These are phyloP conservation scores for Syrista parreyssii DNA, from an alignment of 2,888 invertebrate species.

Conservation along the genomic window DNA sequence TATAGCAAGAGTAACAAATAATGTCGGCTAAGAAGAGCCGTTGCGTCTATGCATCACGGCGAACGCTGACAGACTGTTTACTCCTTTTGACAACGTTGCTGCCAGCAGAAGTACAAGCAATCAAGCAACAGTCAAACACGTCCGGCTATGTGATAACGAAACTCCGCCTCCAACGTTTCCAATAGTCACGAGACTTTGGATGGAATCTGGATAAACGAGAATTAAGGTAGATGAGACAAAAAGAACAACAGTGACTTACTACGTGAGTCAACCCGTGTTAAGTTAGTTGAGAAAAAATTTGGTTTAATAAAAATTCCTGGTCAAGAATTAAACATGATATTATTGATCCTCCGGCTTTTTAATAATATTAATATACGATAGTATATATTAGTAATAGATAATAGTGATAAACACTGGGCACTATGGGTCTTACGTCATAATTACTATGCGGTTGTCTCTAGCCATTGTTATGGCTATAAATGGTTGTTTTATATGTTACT, in stretches of 20 bases:
- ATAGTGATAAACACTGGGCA: background rate
- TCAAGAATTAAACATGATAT: too few relatives aligned
- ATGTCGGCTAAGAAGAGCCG: background rate
- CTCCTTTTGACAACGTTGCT: slow-evolving; percentile 14
- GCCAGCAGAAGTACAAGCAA: background rate
- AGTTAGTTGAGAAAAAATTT: too few relatives aligned
- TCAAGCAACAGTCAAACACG: slow-evolving; percentile 23
- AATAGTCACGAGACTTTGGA: too few relatives aligned
- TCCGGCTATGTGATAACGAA: slow-evolving; percentile 21
- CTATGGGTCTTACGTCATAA: background rate
- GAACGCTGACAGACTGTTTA: slow-evolving; percentile 51
- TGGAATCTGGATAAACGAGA: too few relatives aligned
- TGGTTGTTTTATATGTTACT: background rate
- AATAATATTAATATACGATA: too few relatives aligned
- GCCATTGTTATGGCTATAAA: background rate
- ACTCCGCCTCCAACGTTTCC: slow-evolving; percentile 3
- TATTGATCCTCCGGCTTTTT: too few relatives aligned
- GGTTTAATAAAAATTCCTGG: too few relatives aligned
- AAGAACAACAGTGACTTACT: background rate
- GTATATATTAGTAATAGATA: background rate
- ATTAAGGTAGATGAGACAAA: too few relatives aligned
- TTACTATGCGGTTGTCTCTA: background rate
- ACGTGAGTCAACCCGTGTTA: background rate
- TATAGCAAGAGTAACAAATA: background rate
- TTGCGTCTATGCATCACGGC: slow-evolving; percentile 41